A percentile compares a stretch with the other conserved stretches of the same genome.
These are phyloP conservation scores for Tapera naevia DNA, from an alignment of 2,797 vertebrate species.

Conservation along the genomic window DNA sequence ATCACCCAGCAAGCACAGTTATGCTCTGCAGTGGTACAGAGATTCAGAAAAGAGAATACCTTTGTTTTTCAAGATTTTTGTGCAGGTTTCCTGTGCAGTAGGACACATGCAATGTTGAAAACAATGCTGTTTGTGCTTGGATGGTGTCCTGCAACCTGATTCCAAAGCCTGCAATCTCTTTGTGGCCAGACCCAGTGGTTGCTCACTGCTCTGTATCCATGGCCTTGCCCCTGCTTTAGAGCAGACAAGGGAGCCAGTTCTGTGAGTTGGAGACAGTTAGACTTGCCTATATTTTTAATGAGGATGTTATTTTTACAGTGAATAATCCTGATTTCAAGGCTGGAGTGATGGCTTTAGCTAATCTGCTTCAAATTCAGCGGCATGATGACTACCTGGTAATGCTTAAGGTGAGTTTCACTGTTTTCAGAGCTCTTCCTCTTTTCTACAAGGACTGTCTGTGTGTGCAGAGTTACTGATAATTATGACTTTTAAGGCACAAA, in stretches of 20 bases:
- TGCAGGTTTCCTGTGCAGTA: not conserved
- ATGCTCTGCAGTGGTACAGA: not conserved
- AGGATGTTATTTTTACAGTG: conserved; percentile 72
- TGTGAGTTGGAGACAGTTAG: not conserved
- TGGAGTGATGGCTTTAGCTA: conserved; percentile 91
- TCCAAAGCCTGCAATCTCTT: not conserved
- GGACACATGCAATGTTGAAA: not conserved
- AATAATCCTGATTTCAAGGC: conserved; percentile 96
- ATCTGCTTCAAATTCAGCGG: conserved; percentile 93
- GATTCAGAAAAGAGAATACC: not conserved
- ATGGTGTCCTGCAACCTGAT: not conserved
- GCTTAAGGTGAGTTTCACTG: conserved; percentile 87
- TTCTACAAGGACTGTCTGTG: not conserved
- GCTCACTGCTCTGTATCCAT: not conserved
- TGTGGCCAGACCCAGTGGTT: not conserved
- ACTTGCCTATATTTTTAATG: not conserved
- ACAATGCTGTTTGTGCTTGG: not conserved
- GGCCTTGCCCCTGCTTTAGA: not conserved
- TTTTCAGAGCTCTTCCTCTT: not conserved
- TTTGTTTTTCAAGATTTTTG: not conserved
- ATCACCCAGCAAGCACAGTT: not conserved
- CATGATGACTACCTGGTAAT: conserved; percentile 97
- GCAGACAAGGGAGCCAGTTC: not conserved
- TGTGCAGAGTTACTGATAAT: not conserved
- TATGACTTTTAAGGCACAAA: not conserved